Evolutionary conservation across 2,797 vertebrate species (phyloP), one percentile per base, ranked within the genome.

Genomic region (Poecile montanus): DNA sequence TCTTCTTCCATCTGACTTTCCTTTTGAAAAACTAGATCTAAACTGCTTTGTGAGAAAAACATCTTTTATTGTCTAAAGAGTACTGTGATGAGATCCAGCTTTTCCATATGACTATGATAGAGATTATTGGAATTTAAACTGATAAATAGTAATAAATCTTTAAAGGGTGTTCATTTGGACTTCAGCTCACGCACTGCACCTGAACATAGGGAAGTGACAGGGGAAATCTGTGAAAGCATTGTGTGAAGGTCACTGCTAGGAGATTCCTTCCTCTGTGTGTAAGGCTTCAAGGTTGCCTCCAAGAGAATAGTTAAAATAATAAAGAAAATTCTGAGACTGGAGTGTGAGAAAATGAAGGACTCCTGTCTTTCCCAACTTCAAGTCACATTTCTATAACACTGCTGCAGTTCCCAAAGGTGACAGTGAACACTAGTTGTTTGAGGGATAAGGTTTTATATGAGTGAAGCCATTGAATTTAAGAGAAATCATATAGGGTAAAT

Each of bases 1-100:
- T 96, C 74, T 70, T 81, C 77, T 93, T 70, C 65, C 74, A 62
- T 88, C 53, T 76, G n/a, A 73, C 13, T 56, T 91, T 70, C 7
- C 25, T 74, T 86, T 91, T 76, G 38, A 83, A 89, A 88, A 56
- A 34, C 16, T 73, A 30, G 4, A 40, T 82, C 27, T 74, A 79
- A 92, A 85, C 32, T 72, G 7, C 27, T 85, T 67, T 54, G 53
- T 70, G 53, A 90, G 67, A 29, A 76, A 89, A 91, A 5, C 10
- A 15, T 57, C 9, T 62, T 76, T 60, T 85, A 34, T 62, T 82
- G 1, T 63, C 45, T 85, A 40, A 86, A 94, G 58, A 56, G 7
- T 50, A 53, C 7, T 30, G 13, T 62, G 16, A 51, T 65, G 47
- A 40, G 21, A 77, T 85, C 74, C 44, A 54, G 13, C 10, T 89